Evolutionary conservation across 1,140 invertebrate genomes (phyloP).

Genomic region (Venustaconcha ellipsiformis): DNA sequence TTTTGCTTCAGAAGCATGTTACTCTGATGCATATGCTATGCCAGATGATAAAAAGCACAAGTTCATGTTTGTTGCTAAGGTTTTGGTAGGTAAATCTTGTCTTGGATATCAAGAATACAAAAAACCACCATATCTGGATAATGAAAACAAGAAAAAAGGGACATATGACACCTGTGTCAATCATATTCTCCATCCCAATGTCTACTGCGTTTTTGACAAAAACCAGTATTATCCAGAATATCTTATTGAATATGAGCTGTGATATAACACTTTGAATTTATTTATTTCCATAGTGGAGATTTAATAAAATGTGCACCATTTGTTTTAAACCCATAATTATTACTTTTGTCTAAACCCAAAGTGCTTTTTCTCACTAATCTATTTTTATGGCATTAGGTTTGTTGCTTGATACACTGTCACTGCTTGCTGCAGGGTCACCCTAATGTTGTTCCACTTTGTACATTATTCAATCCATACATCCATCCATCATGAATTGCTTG

Average conservation of each 20-base stretch:
- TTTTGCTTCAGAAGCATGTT: slow-evolving; percentile 41
- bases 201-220: slow-evolving; percentile 52
- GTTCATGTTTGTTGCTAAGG: slow-evolving; percentile 41
- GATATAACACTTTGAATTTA: not conserved
- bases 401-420: too few species aligned
- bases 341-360: too few species aligned
- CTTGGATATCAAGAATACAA: slow-evolving; percentile 25
- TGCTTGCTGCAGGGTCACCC: too few species aligned
- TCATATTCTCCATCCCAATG: slow-evolving; percentile 32
- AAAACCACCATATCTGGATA: slow-evolving; percentile 29
- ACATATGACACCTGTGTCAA: slow-evolving; percentile 48
- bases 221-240: slow-evolving; percentile 57
- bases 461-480: too few species aligned
- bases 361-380: too few species aligned
- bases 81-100: slow-evolving; percentile 31
- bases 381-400: too few species aligned
- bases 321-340: too few species aligned
- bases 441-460: too few species aligned
- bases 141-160: slow-evolving; percentile 15
- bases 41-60: slow-evolving; percentile 21
- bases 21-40: slow-evolving; percentile 37
- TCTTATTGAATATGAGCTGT: slow-evolving; percentile 41
- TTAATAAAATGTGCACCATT: too few species aligned
- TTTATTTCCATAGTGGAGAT: too few species aligned
- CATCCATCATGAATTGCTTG: too few species aligned